Evolutionary conservation across 2,113 vertebrate genomes (phyloP), one percentile per base, ranked within the genome.

Genomic region (Orcinus orca): DNA sequence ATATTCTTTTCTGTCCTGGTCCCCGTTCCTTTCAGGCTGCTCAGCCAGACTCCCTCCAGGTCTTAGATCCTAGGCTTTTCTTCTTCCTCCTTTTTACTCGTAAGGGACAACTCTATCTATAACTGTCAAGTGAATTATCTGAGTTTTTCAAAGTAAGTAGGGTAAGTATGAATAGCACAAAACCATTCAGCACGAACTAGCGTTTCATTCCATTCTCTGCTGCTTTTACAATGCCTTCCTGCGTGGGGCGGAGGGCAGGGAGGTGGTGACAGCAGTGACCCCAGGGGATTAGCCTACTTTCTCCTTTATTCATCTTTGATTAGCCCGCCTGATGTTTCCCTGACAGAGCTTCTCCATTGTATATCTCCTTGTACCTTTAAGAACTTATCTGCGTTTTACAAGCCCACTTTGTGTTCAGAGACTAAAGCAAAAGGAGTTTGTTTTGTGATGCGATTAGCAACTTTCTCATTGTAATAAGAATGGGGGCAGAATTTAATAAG

Each of bases 91-190:
- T 93, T 96, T 81, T 33, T n/a, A 82, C 65, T 29, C 23, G 23
- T 88, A 74, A 94, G 70, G 71, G 95, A 90, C 86, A 96, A 77
- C 74, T 79, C 60, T 70, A 89, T 86, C 87, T 93, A 95, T 95
- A 95, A 95, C 80, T 83, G 92, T 96, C 96, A 96, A 93, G 95
- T 96, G 97, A 96, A 92, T 96, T 87, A 93, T 73, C 77, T 73
- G 77, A 77, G 96, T 91, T 93, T 81, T 95, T 80, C 50, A 90
- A 87, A 93, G 93, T 44, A 93, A 89, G 31, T 50, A 92, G 87
- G 36, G 55, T 63, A 89, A 63, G 18, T 23, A 65, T 58, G 93
- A 97, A 93, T 87, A 89, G 50, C 92, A 67, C 47, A 82, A 85
- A 93, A 62, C 71, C 62, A 65, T 82, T 68, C 68, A 15, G 84